Conservation (phyloP, 2,888 invertebrate species). For the Scaptomyza parva region DNA sequence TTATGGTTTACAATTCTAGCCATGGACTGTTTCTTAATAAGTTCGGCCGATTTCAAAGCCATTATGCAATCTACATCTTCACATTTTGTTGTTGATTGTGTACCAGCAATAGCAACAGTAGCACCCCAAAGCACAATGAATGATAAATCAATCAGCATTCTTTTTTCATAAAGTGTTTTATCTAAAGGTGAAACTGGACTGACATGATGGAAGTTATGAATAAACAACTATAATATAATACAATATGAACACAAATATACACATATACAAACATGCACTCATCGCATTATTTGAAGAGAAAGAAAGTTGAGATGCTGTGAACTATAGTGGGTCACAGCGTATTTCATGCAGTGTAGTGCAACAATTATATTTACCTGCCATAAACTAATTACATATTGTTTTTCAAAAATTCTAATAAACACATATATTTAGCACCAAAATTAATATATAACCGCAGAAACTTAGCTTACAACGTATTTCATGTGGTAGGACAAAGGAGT, state of each 20-base stretch:
- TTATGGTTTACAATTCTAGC: conserved; percentile 14
- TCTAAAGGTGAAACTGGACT: conserved; percentile 5
- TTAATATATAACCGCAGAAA: no score
- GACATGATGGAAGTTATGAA: not conserved
- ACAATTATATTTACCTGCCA: no score
- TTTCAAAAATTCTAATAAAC: no score
- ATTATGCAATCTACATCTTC: not conserved
- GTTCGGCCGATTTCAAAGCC: no score
- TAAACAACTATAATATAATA: not conserved
- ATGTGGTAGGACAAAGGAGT: no score
- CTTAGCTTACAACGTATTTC: no score
- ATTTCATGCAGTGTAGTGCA: no score
- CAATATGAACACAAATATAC: not conserved
- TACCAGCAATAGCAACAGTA: not conserved
- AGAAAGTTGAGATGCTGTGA: not conserved
- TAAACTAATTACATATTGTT: no score
- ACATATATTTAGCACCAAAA: no score
- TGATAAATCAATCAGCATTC: conserved; percentile 8
- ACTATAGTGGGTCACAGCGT: no score
- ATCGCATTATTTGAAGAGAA: not conserved
- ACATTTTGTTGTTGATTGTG: not conserved
- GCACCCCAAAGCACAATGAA: conserved; percentile 2
- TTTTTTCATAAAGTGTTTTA: conserved; percentile 1
- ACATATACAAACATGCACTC: not conserved
- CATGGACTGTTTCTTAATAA: conserved; percentile 14